Conservation (phyloP, 2,797 vertebrate genomes). For the Gila robusta region DNA sequence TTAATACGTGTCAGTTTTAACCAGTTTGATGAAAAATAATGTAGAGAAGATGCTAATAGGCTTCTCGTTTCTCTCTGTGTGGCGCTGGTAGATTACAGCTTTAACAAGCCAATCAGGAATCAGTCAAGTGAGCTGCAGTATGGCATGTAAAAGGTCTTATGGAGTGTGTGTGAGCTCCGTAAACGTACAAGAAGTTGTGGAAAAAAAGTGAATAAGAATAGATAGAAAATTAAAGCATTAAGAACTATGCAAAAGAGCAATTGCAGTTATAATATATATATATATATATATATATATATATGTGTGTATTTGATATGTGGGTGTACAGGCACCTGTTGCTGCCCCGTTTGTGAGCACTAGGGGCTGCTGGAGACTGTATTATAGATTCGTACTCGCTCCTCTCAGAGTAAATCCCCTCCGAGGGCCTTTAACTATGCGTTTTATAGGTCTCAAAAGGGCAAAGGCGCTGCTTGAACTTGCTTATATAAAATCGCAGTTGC, state of each 20-base stretch:
- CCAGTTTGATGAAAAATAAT: slow-evolving; percentile 85
- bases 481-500: slow-evolving; percentile 47
- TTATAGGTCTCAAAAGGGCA: slow-evolving; percentile 47
- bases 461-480: slow-evolving; percentile 52
- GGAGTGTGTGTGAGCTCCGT: not conserved
- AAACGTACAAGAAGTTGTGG: not conserved
- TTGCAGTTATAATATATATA: not conserved
- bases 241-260: not conserved
- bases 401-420: slow-evolving; percentile 18
- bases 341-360: slow-evolving; percentile 48
- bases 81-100: slow-evolving; percentile 76
- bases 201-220: not conserved
- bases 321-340: slow-evolving; percentile 47
- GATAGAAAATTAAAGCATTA: not conserved
- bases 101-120: slow-evolving; percentile 77
- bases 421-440: slow-evolving; percentile 25
- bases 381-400: slow-evolving; percentile 33
- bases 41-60: slow-evolving; percentile 81
- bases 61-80: slow-evolving; percentile 79
- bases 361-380: slow-evolving; percentile 59
- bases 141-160: slow-evolving; percentile 51
- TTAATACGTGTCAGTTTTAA: slow-evolving; percentile 84
- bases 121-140: slow-evolving; percentile 66
- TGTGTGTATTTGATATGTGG: not conserved
- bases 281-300: too few species aligned